A percentile compares a stretch with the other conserved stretches of the same genome.
Evolutionary conservation across 1,140 invertebrate species (phyloP).

Genomic region (Diabrotica undecimpunctata): DNA sequence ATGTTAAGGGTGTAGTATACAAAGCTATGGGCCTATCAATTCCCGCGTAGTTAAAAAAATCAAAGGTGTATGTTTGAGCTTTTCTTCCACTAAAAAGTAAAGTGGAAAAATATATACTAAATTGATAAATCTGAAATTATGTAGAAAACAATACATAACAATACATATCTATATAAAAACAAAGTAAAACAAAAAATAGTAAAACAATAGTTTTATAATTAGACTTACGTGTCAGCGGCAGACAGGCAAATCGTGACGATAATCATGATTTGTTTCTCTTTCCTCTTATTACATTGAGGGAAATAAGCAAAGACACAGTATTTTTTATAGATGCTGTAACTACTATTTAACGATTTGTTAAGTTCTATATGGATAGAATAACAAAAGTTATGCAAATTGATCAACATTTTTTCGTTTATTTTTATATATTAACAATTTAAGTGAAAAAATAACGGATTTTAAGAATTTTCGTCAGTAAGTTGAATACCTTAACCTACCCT

Average conservation of each 20-base stretch:
- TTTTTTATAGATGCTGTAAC: no score
- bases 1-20: constrained; percentile 77
- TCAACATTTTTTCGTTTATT: no score
- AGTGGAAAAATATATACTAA: constrained; percentile 11
- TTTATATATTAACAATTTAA: no score
- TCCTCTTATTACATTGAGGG: no score
- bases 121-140: background rate
- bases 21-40: constrained; percentile 88
- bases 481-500: constrained; percentile 42
- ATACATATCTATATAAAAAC: background rate
- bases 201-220: no score
- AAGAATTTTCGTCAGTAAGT: no score
- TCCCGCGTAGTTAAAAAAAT: constrained; percentile 97
- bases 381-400: no score
- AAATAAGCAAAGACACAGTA: no score
- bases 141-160: background rate
- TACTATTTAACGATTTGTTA: no score
- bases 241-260: background rate
- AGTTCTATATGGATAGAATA: background rate
- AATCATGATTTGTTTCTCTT: no score
- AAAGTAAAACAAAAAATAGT: background rate
- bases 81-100: constrained; percentile 59
- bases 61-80: constrained; percentile 79
- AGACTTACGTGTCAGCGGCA: background rate
- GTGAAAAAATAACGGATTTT: no score